A percentile compares a stretch with the other conserved stretches of the same genome.
Evolutionary conservation across 2,888 invertebrate species (phyloP).

Genomic region (Tetranychus truncatus): DNA sequence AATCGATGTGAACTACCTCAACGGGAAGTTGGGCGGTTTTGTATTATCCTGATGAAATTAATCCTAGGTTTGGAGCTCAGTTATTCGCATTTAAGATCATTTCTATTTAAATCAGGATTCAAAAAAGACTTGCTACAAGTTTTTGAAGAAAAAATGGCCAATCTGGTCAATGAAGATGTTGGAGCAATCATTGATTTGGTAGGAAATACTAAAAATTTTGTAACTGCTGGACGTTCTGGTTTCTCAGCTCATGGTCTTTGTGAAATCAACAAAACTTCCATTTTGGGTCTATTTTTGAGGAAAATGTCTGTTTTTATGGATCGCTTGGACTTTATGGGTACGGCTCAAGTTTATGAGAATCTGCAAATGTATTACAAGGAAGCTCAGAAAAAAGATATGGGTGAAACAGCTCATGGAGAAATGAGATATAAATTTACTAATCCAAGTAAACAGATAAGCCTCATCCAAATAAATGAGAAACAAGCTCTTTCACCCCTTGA

Average conservation of each 20-base stretch:
- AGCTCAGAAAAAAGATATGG: background rate
- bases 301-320: slow-evolving; percentile 18
- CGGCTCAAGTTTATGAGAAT: slow-evolving; percentile 14
- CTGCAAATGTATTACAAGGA: slow-evolving; percentile 9
- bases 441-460: slow-evolving; percentile 16
- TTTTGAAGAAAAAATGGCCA: background rate
- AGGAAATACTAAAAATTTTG: background rate
- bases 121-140: slow-evolving; percentile 4
- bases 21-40: slow-evolving; percentile 18
- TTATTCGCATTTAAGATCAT: slow-evolving; percentile 7
- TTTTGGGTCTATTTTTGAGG: slow-evolving; percentile 17
- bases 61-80: slow-evolving; percentile 14
- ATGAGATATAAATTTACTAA: slow-evolving; percentile 17
- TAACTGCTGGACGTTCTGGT: background rate
- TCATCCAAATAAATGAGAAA: slow-evolving; percentile 19
- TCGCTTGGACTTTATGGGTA: slow-evolving; percentile 11
- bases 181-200: slow-evolving; percentile 12
- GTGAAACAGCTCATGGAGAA: slow-evolving; percentile 6
- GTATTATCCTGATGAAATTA: slow-evolving; percentile 13
- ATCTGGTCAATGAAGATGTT: slow-evolving; percentile 11
- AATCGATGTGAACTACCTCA: slow-evolving; percentile 10
- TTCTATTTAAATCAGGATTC: slow-evolving; percentile 1
- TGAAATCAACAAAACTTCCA: slow-evolving; percentile 11
- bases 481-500: slow-evolving; percentile 16
- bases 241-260: background rate